Evolutionary conservation across 1,140 invertebrate species (phyloP).

Genomic region (Megathymus violae): DNA sequence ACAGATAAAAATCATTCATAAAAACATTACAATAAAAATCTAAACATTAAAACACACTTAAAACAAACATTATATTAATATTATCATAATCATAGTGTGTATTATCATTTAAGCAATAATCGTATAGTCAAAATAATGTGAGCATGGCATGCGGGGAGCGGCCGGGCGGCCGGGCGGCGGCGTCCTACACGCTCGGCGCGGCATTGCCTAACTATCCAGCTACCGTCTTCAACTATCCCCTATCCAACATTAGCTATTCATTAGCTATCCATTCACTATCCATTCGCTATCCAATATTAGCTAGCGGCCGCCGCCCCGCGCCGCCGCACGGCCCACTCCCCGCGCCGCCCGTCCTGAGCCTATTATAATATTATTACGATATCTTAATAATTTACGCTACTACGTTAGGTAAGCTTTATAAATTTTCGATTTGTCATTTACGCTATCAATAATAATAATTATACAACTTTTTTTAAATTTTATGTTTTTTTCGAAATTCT

Average conservation of each 20-base stretch:
- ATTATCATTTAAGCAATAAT: constrained; percentile 83
- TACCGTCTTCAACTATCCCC: neutral
- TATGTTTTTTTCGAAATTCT: constrained; percentile 83
- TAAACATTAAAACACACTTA: constrained; percentile 84
- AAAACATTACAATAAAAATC: constrained; percentile 84
- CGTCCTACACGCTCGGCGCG: constrained; percentile 21
- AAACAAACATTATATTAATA: constrained; percentile 84
- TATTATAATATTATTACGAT: constrained; percentile 78
- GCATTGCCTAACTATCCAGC: constrained; percentile 14
- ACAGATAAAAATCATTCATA: constrained; percentile 84
- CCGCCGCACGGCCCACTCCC: constrained; percentile 58
- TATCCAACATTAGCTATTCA: constrained; percentile 2
- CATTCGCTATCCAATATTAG: constrained; percentile 59
- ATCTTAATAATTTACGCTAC: constrained; percentile 83
- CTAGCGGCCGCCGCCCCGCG: constrained; percentile 50
- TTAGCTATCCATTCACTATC: neutral
- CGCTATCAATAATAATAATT: constrained; percentile 77
- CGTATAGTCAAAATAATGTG: constrained; percentile 82
- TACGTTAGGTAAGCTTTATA: constrained; percentile 83
- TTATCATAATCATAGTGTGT: constrained; percentile 82
- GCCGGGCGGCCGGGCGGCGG: constrained; percentile 35
- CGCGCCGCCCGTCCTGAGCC: constrained; percentile 66
- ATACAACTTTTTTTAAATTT: constrained; percentile 84
- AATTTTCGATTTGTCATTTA: constrained; percentile 83
- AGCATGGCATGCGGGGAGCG: constrained; percentile 71